A percentile compares a stretch with the other conserved stretches of the same genome.
These are phyloP conservation scores for Geopemphigus sp. DNA, from an alignment of 1,140 invertebrate species.

Conservation along the genomic window DNA sequence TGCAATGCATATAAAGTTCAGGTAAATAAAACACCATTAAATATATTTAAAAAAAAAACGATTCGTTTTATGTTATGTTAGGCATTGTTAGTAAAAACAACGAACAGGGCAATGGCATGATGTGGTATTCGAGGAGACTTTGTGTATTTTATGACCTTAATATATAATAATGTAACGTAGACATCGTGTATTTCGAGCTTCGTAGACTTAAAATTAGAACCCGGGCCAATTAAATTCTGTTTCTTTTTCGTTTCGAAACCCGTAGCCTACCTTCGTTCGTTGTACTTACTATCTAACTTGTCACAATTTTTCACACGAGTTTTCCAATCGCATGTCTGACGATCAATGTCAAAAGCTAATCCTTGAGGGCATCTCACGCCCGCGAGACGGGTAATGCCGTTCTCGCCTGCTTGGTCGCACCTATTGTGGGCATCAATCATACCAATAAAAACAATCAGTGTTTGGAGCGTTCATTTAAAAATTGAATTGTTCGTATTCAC, in stretches of 20 bases:
- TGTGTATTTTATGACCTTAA: background rate
- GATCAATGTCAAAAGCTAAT: constrained; percentile 89
- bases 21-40: constrained; percentile 37
- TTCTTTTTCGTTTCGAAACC: constrained; percentile 20
- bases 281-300: constrained; percentile 83
- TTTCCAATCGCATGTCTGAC: constrained; percentile 95
- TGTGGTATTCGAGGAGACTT: constrained; percentile 20
- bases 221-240: background rate
- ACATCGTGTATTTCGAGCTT: background rate
- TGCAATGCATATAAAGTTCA: constrained; percentile 37
- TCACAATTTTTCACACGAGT: constrained; percentile 93
- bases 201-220: constrained; percentile 8
- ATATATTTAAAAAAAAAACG: constrained; percentile 3
- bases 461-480: no score
- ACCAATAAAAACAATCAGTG: constrained; percentile 9
- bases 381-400: constrained; percentile 78
- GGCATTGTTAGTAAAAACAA: constrained; percentile 35
- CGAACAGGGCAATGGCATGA: constrained; percentile 27
- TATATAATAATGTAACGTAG: background rate
- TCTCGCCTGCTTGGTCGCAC: constrained; percentile 85
- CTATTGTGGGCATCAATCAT: constrained; percentile 58
- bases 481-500: no score
- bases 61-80: constrained; percentile 14
- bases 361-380: constrained; percentile 83
- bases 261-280: constrained; percentile 30